Percentiles rank a stretch among this genome's conserved stretches.
phyloP scores from a whole-genome alignment of 2,888 invertebrate species.

The Melinaea menophilus region DNA sequence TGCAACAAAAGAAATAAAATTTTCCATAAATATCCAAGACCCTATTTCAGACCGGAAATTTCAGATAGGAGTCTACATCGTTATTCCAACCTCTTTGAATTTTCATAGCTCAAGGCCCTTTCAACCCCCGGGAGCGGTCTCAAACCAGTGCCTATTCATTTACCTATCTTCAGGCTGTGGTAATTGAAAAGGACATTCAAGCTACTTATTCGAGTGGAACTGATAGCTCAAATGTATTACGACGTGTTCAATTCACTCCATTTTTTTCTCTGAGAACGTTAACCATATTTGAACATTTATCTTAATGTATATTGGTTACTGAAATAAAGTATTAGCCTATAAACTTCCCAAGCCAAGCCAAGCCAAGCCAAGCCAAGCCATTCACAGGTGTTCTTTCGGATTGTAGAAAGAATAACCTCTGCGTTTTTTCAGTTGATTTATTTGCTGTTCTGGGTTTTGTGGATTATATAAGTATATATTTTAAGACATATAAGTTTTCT shows the following conservation, averaged over 20 bases:
- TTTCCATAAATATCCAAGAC: neutral
- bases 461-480: too few species aligned
- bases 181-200: constrained; percentile 71
- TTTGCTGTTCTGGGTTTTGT: too few species aligned
- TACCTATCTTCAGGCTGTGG: constrained; percentile 59
- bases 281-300: neutral
- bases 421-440: too few species aligned
- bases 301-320: too few species aligned
- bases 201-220: constrained; percentile 61
- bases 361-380: too few species aligned
- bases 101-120: constrained; percentile 54
- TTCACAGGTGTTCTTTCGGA: too few species aligned
- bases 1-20: neutral
- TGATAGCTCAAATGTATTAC: constrained; percentile 57
- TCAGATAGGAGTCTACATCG: constrained; percentile 56
- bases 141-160: constrained; percentile 61
- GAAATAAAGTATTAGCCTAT: too few species aligned
- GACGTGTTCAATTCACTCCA: constrained; percentile 40
- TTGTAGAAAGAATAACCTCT: too few species aligned
- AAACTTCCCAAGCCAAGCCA: too few species aligned
- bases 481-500: too few species aligned
- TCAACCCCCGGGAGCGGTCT: constrained; percentile 55
- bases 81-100: constrained; percentile 64
- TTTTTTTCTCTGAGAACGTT: constrained; percentile 11
- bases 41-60: constrained; percentile 23